Percentiles rank a stretch among this genome's conserved stretches.
These are phyloP conservation scores for Leptocoma aspasia DNA, from an alignment of 2,113 vertebrate species.

Conservation along the genomic window DNA sequence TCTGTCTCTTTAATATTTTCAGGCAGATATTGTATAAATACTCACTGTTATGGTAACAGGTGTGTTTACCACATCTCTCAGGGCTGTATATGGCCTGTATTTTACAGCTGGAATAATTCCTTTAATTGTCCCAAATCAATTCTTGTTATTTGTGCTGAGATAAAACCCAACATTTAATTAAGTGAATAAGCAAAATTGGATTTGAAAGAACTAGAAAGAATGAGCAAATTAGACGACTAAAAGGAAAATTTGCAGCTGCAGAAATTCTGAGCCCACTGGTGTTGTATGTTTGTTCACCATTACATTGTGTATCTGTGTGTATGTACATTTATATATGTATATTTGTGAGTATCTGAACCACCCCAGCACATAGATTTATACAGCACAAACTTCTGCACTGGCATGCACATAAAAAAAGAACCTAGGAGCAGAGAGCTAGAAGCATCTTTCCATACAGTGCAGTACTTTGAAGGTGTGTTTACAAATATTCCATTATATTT, in stretches of 20 bases:
- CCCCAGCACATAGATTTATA: background rate
- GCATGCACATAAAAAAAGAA: background rate
- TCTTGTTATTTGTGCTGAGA: background rate
- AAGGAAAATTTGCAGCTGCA: background rate
- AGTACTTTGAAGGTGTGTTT: background rate
- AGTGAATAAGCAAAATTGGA: background rate
- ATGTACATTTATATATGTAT: rapidly evolving
- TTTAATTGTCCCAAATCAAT: background rate
- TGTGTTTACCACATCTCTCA: background rate
- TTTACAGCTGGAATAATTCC: background rate
- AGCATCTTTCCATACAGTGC: background rate
- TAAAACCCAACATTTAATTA: background rate
- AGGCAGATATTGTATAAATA: background rate
- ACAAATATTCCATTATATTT: background rate
- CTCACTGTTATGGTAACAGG: background rate
- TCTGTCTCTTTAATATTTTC: background rate
- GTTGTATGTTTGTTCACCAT: background rate
- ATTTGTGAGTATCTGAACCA: background rate
- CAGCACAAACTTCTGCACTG: background rate
- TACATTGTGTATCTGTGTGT: background rate
- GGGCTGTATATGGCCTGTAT: background rate
- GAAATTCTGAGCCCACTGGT: background rate
- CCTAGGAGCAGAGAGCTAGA: background rate
- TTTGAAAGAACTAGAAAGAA: background rate
- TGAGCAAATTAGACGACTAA: background rate